Evolutionary conservation across 2,888 invertebrate genomes (phyloP), one percentile per base, ranked within the genome.

Genomic region (Anodontia alba): DNA sequence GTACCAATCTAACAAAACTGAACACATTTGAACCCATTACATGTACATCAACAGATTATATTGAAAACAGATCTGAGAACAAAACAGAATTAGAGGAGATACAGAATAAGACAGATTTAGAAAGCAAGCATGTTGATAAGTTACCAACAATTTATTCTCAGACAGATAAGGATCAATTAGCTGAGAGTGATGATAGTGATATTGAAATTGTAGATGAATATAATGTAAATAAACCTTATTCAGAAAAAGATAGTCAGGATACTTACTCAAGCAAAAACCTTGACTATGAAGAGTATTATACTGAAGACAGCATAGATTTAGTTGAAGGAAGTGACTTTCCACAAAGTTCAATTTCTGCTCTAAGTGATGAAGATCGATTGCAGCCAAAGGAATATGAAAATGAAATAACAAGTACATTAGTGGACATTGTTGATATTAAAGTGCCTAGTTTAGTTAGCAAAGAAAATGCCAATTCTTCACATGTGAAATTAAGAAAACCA

Each of bases 331-430:
- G 17, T 33, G 62, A 62, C 5, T n/a, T n/a, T n/a, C 62, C 33
- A 12, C 62, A 29, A 20, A 29, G 29, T 17, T 57, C 57, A 17
- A 57, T 29, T 20, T 57, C 57, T 3, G 5, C 57, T 10, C 5
- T 20, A 17, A 20, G 1, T 20, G 3, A 31, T 33, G 17, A 17
- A 31, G 29, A 62, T 62, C 20, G 5, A 10, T 33, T 17, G 5
- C 8, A 2, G n/a, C 31, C 26, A 15, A 1, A 33, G 31, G 62
- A 20, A 20, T 62, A 62, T 62, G 62, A 62, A 33, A 62, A 68
- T 38, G 69, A 76, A 66, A 71, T 78, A 8, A 74, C 57, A 49
- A 77, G 72, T 49, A 77, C 79, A 20, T 81, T 76, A 23, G 36
- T 36, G 33, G 76, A 70, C 36, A 29, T 36, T 62, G 76, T 70